phyloP scores from a whole-genome alignment of 2,797 vertebrate genomes.

The Petrocephalus sullivani region DNA sequence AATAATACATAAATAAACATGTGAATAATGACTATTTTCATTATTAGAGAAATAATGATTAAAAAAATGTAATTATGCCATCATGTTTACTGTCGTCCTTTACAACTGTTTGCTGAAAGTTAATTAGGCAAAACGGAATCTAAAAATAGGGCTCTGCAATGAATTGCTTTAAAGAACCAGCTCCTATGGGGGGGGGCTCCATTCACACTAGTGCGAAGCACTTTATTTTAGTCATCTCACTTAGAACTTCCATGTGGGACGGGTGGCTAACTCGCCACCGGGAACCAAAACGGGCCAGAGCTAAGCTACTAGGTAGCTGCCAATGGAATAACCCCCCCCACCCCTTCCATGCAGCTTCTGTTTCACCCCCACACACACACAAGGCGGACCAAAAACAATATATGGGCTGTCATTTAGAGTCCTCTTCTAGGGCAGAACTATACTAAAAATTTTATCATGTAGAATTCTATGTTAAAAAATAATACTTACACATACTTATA shows the following conservation, averaged over 20 bases:
- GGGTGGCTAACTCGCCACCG: not conserved
- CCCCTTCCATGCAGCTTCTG: not conserved
- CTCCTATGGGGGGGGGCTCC: not conserved
- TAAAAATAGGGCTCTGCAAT: not conserved
- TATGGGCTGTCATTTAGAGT: not conserved
- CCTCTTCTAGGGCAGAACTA: not conserved
- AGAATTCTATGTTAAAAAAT: not conserved
- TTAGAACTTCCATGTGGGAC: not conserved
- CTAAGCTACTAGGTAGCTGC: not conserved
- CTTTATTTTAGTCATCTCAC: not conserved
- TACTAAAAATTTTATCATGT: not conserved
- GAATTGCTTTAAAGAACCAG: not conserved
- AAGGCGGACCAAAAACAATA: not conserved
- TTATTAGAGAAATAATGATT: conserved; percentile 2
- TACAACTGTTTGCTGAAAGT: conserved; percentile 1
- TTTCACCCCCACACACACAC: not conserved
- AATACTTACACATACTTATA: not conserved
- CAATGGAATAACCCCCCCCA: not conserved
- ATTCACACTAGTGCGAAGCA: not conserved
- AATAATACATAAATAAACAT: not conserved
- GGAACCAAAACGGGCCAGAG: not conserved
- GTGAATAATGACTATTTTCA: not conserved
- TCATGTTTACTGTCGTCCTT: conserved; percentile 4
- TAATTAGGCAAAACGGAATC: not conserved
- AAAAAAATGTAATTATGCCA: not conserved